Base-by-base conservation (phyloP, 37 sponge, comb jelly and placozoan species). In the Dysidea cf. avara region DNA sequence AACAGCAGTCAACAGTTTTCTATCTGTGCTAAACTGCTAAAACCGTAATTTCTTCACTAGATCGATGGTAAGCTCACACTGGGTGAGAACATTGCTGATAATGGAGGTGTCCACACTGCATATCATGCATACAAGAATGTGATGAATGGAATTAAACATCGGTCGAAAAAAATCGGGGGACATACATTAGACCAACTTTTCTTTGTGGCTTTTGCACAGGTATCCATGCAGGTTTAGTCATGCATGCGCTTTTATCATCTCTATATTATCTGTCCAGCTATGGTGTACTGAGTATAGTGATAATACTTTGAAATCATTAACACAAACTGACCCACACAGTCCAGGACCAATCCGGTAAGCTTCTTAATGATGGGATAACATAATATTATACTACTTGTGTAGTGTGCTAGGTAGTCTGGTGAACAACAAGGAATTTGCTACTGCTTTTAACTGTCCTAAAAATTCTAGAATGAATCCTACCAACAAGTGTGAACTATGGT, bases 161-260 rank as follows among this genome's bases (percentile, higher is more conserved):
- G 18, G 30, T 34, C 37, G 0, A 28, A 25, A 31, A 25, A 26
- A n/a, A n/a, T n/a, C n/a, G n/a, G n/a, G n/a, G n/a, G n/a, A n/a
- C n/a, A n/a, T 12, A 77, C 77, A 16, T 61, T 55, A 0, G 88
- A 87, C 16, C 88, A 87, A 46, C 73, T 81, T 21, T 87, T 71
- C 77, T 87, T 81, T 61, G 36, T 87, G n/a, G 82, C 82, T 25
- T 87, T 66, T 76, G 81, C 70, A 34, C 81, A 77, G 75, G 86
- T 86, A 52, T n/a, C 39, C 4, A 72, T 11, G 16, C 13, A 62
- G n/a, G n/a, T 18, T 18, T n/a, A n/a, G n/a, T n/a, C n/a, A n/a
- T n/a, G n/a, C n/a, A n/a, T n/a, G n/a, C n/a, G n/a, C n/a, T n/a
- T n/a, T n/a, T n/a, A n/a, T n/a, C n/a, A n/a, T n/a, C n/a, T n/a